These are phyloP conservation scores for Heterotilapia buettikoferi DNA, from an alignment of 2,113 vertebrate genomes.

Conservation along the genomic window DNA sequence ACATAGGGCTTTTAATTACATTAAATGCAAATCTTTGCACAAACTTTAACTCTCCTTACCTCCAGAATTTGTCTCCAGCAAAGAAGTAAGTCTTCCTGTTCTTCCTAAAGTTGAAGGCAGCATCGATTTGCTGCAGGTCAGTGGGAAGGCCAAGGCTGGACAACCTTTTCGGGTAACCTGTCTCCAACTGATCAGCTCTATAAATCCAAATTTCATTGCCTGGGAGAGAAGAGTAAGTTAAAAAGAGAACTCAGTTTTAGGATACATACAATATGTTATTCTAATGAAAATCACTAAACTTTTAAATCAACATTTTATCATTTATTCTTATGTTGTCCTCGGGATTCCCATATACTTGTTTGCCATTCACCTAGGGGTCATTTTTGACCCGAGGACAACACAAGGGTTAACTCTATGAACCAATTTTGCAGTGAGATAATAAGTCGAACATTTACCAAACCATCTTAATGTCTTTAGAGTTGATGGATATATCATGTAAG, in stretches of 20 bases:
- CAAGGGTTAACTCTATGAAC: not conserved
- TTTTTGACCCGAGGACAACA: not conserved
- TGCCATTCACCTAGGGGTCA: not conserved
- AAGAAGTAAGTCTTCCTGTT: conserved; percentile 96
- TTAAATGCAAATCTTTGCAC: not conserved
- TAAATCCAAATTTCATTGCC: conserved; percentile 93
- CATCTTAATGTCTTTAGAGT: not conserved
- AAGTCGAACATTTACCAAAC: not conserved
- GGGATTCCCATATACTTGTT: rapidly evolving
- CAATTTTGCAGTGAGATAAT: not conserved
- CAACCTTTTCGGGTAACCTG: conserved; percentile 88
- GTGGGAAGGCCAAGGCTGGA: conserved; percentile 82
- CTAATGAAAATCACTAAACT: not conserved
- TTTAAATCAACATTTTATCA: not conserved
- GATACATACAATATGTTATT: not conserved
- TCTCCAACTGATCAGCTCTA: conserved; percentile 83
- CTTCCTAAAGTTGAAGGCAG: conserved; percentile 90
- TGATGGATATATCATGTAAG: not conserved
- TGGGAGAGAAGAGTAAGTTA: conserved; percentile 31
- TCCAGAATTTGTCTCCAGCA: conserved; percentile 92
- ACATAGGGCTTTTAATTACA: not conserved
- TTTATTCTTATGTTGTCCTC: not conserved
- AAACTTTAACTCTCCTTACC: conserved; percentile 71
- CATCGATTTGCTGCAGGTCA: conserved; percentile 81
- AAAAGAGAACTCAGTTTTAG: not conserved